Conservation (phyloP, 2,797 vertebrate species). For the Lacerta bilineata region DNA sequence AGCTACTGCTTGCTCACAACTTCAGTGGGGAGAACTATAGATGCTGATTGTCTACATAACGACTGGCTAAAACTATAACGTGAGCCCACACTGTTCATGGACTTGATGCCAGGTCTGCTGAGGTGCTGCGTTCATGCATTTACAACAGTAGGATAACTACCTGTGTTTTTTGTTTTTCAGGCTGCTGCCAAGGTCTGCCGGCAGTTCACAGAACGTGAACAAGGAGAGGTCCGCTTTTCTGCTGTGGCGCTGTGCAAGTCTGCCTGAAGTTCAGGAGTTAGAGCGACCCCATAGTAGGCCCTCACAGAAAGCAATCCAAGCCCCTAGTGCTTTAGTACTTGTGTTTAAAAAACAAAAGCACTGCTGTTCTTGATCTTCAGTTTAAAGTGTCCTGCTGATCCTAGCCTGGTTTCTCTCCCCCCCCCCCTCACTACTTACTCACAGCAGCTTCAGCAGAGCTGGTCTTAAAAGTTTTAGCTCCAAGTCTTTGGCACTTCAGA, state of each 20-base stretch:
- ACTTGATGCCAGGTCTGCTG: too few species aligned
- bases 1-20: neutral
- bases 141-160: slow-evolving; percentile 4
- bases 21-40: neutral
- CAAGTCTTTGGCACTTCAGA: slow-evolving; percentile 61
- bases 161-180: slow-evolving; percentile 69
- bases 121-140: neutral
- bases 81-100: neutral
- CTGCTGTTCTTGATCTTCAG: slow-evolving; percentile 64
- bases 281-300: slow-evolving; percentile 53
- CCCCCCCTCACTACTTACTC: slow-evolving; percentile 60
- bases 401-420: slow-evolving; percentile 25
- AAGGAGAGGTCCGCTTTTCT: slow-evolving; percentile 95
- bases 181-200: slow-evolving; percentile 93
- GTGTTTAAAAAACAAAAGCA: slow-evolving; percentile 29
- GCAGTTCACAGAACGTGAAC: slow-evolving; percentile 91
- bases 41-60: neutral
- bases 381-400: slow-evolving; percentile 53
- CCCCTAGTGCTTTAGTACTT: slow-evolving; percentile 70
- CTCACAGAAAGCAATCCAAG: slow-evolving; percentile 63
- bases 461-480: slow-evolving; percentile 61
- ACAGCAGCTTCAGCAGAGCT: slow-evolving; percentile 67
- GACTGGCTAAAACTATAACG: neutral
- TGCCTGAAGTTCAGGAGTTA: slow-evolving; percentile 68
- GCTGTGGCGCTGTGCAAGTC: slow-evolving; percentile 92